Percentiles rank a stretch among this genome's conserved stretches.
phyloP scores from a whole-genome alignment of 2,113 vertebrate species.

The Chelonoidis abingdonii region DNA sequence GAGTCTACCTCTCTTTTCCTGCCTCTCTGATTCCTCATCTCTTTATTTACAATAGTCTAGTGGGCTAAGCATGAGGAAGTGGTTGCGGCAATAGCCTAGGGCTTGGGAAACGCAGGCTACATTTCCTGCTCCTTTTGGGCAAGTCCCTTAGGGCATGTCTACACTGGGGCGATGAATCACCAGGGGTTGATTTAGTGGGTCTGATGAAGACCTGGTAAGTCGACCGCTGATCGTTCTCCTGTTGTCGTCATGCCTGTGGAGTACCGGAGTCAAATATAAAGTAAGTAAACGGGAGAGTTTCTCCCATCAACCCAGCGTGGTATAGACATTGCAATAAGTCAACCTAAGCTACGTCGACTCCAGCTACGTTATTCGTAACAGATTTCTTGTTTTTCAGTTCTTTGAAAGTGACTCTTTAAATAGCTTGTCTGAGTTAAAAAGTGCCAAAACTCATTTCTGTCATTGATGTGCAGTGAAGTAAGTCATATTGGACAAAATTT shows the following conservation, averaged over 20 bases:
- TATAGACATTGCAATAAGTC: no score
- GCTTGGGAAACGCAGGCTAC: neutral
- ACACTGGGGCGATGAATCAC: no score
- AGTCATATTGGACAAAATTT: neutral
- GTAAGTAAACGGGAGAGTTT: no score
- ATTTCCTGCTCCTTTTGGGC: neutral
- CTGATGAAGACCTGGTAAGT: no score
- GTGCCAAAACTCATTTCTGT: neutral
- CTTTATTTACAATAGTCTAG: neutral
- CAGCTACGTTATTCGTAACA: no score
- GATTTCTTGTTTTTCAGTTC: neutral
- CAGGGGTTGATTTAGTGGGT: no score
- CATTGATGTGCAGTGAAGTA: neutral
- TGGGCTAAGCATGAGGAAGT: neutral
- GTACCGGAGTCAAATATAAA: no score
- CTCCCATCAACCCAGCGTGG: no score
- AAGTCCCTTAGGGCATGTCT: neutral
- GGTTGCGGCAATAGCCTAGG: neutral
- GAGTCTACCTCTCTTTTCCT: neutral
- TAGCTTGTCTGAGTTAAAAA: neutral
- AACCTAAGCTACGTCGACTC: no score
- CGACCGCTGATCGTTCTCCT: no score
- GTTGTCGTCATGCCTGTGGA: no score
- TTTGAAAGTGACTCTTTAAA: neutral
- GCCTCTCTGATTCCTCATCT: neutral